phyloP scores from a whole-genome alignment of 2,888 invertebrate species.

The Xiphydria camelus region DNA sequence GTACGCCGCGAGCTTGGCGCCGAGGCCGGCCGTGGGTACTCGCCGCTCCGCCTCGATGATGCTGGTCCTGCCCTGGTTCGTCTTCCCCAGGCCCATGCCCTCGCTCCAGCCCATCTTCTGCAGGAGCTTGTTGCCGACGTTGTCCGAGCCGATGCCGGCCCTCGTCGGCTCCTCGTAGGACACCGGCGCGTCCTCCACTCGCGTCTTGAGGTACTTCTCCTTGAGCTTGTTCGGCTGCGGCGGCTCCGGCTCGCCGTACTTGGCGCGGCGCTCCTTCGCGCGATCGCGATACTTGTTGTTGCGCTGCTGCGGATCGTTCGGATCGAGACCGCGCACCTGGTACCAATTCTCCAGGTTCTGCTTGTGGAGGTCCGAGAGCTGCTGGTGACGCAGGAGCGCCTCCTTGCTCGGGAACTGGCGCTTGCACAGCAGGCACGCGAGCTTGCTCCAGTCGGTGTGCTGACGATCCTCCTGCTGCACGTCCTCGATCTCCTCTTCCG shows the following conservation, averaged over 20 bases:
- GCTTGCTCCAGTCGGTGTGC: conserved; percentile 80
- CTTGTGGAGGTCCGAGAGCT: conserved; percentile 92
- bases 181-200: conserved; percentile 57
- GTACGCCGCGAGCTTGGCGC: conserved; percentile 78
- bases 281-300: conserved; percentile 81
- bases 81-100: conserved; percentile 92
- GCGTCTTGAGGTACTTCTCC: conserved; percentile 70
- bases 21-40: conserved; percentile 80
- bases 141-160: conserved; percentile 79
- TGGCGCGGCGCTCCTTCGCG: conserved; percentile 92
- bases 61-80: conserved; percentile 89
- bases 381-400: conserved; percentile 86
- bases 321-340: conserved; percentile 56
- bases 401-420: conserved; percentile 90
- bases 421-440: conserved; percentile 94
- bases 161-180: conserved; percentile 63
- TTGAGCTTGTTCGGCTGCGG: conserved; percentile 74
- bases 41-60: conserved; percentile 76
- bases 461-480: conserved; percentile 59
- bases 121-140: conserved; percentile 91
- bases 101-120: conserved; percentile 99
- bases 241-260: conserved; percentile 87
- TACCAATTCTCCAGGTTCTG: conserved; percentile 73
- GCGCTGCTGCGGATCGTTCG: conserved; percentile 57
- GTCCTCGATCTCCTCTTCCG: conserved; percentile 72